These are phyloP conservation scores for Notechis scutatus DNA, from an alignment of 2,113 vertebrate genomes.

Conservation along the genomic window DNA sequence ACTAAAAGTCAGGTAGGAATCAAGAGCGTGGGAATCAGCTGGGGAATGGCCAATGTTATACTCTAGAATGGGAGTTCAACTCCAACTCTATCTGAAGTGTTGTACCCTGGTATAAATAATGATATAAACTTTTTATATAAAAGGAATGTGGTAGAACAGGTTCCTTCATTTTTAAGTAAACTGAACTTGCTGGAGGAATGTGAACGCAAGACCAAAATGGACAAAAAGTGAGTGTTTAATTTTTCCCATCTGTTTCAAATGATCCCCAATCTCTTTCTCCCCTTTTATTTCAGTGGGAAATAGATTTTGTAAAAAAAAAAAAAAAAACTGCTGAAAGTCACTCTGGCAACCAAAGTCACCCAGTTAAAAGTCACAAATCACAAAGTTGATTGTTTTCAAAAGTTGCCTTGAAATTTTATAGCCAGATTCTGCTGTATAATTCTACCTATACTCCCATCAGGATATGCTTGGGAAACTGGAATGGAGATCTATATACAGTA, in stretches of 20 bases:
- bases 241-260: neutral
- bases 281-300: neutral
- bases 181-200: neutral
- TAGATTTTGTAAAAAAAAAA: neutral
- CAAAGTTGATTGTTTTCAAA: neutral
- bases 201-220: neutral
- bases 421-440: neutral
- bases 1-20: neutral
- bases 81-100: neutral
- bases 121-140: neutral
- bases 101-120: neutral
- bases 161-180: neutral
- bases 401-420: neutral
- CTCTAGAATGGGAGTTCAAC: neutral
- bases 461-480: neutral
- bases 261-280: neutral
- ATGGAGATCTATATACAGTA: neutral
- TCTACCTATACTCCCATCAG: neutral
- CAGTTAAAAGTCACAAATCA: neutral
- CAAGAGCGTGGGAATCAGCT: neutral
- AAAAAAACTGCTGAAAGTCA: neutral
- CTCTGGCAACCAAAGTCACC: neutral
- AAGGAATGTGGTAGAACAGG: neutral
- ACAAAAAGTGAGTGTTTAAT: neutral
- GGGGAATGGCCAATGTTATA: neutral